Percentiles rank a stretch among this genome's conserved stretches.
Evolutionary conservation across 2,888 invertebrate genomes (phyloP).

Genomic region (Nephrotoma flavescens): DNA sequence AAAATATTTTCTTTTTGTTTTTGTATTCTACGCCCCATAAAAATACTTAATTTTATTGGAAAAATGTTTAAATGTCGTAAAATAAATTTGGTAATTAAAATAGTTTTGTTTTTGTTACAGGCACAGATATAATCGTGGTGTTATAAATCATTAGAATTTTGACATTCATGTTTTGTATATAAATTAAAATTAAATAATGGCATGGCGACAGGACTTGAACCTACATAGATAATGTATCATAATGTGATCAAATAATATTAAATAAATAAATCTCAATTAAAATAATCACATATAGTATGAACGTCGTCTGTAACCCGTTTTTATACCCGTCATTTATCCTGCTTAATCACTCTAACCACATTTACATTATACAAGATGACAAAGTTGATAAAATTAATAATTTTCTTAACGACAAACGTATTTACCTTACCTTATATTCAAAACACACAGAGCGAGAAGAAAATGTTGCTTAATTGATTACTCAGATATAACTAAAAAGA

Average conservation of each 20-base stretch:
- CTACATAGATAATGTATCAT: neutral
- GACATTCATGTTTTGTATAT: neutral
- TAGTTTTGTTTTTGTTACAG: neutral
- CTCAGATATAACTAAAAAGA: neutral
- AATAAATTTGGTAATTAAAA: neutral
- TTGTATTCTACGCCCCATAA: neutral
- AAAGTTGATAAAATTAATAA: neutral
- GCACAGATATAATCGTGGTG: neutral
- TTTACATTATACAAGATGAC: neutral
- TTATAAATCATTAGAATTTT: neutral
- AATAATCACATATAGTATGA: neutral
- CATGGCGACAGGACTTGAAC: neutral
- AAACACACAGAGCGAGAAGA: neutral
- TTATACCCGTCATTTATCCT: neutral
- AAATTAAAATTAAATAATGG: neutral
- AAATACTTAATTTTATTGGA: neutral
- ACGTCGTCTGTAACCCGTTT: neutral
- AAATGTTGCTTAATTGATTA: neutral
- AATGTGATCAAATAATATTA: neutral
- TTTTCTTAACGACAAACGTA: neutral
- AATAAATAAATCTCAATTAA: neutral
- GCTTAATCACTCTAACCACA: neutral
- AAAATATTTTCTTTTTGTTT: neutral
- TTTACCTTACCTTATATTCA: neutral
- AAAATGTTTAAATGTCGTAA: neutral